A percentile compares a stretch with the other conserved stretches of the same genome.
Conservation (phyloP, 2,113 vertebrate species). For the Gymnocephalus cernua region DNA sequence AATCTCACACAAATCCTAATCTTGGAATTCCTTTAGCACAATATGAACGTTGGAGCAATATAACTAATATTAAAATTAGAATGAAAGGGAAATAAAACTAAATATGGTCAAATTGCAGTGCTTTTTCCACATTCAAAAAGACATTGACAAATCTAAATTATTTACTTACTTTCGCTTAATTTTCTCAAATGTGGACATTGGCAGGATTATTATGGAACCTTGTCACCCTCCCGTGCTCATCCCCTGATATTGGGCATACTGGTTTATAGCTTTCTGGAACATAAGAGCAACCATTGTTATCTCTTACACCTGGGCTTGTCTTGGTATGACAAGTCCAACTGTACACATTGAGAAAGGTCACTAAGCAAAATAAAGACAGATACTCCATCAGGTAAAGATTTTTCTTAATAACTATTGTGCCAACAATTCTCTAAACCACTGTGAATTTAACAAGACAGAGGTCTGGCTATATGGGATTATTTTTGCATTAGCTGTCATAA, state of each 20-base stretch:
- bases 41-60: constrained; percentile 7
- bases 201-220: not conserved
- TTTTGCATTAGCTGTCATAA: not conserved
- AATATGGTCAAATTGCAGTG: not conserved
- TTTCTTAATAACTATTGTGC: not conserved
- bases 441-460: not conserved
- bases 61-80: not conserved
- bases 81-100: not conserved
- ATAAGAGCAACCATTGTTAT: not conserved
- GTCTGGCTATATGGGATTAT: not conserved
- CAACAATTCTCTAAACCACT: not conserved
- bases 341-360: not conserved
- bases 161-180: not conserved
- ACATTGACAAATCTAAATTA: not conserved
- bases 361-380: too few species aligned
- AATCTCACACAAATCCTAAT: constrained; percentile 6
- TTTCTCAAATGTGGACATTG: not conserved
- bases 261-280: not conserved
- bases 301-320: not conserved
- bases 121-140: not conserved
- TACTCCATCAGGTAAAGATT: too few species aligned
- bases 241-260: not conserved
- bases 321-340: not conserved
- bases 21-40: not conserved
- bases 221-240: not conserved